Evolutionary conservation across 2,113 vertebrate genomes (phyloP).

Genomic region (Sakesphorus luctuosus): DNA sequence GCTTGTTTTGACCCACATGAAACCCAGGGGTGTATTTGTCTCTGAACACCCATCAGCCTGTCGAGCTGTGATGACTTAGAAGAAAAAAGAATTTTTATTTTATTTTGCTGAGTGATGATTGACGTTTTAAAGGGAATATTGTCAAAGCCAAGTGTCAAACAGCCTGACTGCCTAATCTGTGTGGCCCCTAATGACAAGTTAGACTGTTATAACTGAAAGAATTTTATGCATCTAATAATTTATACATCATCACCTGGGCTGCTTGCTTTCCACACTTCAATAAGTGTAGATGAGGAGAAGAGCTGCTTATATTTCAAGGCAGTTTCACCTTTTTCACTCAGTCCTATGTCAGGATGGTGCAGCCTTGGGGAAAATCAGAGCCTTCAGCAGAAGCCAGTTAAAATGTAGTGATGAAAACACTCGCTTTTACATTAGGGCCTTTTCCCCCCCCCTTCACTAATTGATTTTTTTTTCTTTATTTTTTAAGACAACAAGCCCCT

Average conservation of each 20-base stretch:
- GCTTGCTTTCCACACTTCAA: neutral
- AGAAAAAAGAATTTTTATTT: neutral
- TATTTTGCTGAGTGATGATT: conserved; percentile 2
- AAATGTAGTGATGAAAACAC: neutral
- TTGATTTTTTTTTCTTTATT: neutral
- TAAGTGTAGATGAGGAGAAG: neutral
- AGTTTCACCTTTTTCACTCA: neutral
- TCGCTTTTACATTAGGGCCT: neutral
- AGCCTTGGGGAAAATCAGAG: neutral
- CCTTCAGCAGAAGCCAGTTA: neutral
- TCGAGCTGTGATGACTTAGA: neutral
- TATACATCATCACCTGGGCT: neutral
- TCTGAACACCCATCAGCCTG: neutral
- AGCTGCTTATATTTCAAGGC: neutral
- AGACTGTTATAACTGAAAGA: neutral
- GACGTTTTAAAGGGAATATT: neutral
- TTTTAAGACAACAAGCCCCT: neutral
- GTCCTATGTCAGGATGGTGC: rapidly evolving
- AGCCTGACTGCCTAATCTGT: neutral
- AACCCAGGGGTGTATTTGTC: neutral
- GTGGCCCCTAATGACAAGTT: neutral
- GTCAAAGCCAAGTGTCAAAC: neutral
- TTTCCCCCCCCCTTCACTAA: neutral
- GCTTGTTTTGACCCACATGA: neutral
- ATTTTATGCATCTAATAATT: neutral